phyloP scores from a whole-genome alignment of 1,140 invertebrate genomes.

The Choristoneura fumiferana region DNA sequence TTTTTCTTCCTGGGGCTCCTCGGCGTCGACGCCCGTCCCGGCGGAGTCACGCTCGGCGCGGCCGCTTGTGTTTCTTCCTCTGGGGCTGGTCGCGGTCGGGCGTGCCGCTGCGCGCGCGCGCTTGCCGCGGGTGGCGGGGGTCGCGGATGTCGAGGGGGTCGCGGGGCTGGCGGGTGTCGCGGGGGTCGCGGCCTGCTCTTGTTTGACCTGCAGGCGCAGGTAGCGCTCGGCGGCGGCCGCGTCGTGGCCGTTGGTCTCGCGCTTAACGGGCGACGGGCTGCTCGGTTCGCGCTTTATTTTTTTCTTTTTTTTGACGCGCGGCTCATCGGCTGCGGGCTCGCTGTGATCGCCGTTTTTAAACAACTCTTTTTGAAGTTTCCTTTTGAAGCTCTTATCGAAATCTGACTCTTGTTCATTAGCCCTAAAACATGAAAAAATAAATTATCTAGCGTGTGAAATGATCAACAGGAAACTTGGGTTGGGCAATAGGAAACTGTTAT shows the following conservation, averaged over 20 bases:
- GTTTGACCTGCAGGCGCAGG: slow-evolving; percentile 41
- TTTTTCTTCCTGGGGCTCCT: not conserved
- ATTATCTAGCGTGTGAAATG: too few species aligned
- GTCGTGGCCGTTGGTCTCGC: not conserved
- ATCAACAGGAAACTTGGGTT: too few species aligned
- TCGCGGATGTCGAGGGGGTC: slow-evolving; percentile 22
- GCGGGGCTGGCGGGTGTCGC: slow-evolving; percentile 13
- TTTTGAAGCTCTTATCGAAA: slow-evolving; percentile 28
- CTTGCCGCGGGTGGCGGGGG: slow-evolving; percentile 20
- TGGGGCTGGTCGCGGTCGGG: not conserved
- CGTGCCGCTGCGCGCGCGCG: not conserved
- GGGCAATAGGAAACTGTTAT: too few species aligned
- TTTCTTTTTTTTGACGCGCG: slow-evolving; percentile 34
- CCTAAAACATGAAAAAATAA: slow-evolving; percentile 21
- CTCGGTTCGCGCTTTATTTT: slow-evolving; percentile 3
- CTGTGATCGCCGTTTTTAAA: slow-evolving; percentile 21
- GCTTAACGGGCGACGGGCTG: not conserved
- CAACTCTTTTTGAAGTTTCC: slow-evolving; percentile 30
- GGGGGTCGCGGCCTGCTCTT: slow-evolving; percentile 43
- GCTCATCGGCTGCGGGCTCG: slow-evolving; percentile 16
- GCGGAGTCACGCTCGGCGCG: not conserved
- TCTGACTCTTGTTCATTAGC: slow-evolving; percentile 24
- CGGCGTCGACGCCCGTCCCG: not conserved
- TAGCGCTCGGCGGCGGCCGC: not conserved
- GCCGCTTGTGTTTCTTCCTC: not conserved